Evolutionary conservation across 2,888 invertebrate genomes (phyloP).

Genomic region (Pomacea canaliculata): DNA sequence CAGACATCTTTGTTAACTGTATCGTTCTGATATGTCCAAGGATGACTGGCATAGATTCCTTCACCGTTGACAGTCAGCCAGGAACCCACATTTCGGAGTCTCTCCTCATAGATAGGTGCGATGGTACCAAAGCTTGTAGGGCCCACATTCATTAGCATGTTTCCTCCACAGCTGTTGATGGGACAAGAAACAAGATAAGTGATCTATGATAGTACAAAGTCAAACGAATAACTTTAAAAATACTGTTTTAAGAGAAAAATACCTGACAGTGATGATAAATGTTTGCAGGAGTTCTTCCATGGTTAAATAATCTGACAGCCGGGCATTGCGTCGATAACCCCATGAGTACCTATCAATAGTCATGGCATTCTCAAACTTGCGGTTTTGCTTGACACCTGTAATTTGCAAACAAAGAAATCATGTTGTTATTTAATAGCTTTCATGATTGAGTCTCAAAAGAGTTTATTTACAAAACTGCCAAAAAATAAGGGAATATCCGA

Average conservation of each 20-base stretch:
- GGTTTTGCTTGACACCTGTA: constrained; percentile 69
- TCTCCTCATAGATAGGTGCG: constrained; percentile 86
- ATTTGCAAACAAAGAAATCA: no score
- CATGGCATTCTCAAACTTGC: constrained; percentile 97
- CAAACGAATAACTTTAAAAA: no score
- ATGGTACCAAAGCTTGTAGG: constrained; percentile 91
- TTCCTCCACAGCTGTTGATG: constrained; percentile 73
- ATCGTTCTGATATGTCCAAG: constrained; percentile 86
- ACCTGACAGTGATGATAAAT: constrained; percentile 68
- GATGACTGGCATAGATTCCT: constrained; percentile 83
- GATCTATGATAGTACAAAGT: no score
- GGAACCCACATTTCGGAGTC: constrained; percentile 80
- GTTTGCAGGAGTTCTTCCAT: constrained; percentile 74
- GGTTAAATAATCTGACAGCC: constrained; percentile 57
- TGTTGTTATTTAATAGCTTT: no score
- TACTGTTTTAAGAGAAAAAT: background rate
- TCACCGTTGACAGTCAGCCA: constrained; percentile 90
- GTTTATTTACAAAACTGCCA: background rate
- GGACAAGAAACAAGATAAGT: background rate
- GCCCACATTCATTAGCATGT: constrained; percentile 85
- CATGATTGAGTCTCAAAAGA: no score
- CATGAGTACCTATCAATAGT: constrained; percentile 85
- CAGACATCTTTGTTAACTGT: constrained; percentile 78
- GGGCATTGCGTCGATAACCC: constrained; percentile 71
- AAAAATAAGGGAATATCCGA: background rate